Conservation (phyloP, 2,888 invertebrate genomes). For the Empis stercorea region DNA sequence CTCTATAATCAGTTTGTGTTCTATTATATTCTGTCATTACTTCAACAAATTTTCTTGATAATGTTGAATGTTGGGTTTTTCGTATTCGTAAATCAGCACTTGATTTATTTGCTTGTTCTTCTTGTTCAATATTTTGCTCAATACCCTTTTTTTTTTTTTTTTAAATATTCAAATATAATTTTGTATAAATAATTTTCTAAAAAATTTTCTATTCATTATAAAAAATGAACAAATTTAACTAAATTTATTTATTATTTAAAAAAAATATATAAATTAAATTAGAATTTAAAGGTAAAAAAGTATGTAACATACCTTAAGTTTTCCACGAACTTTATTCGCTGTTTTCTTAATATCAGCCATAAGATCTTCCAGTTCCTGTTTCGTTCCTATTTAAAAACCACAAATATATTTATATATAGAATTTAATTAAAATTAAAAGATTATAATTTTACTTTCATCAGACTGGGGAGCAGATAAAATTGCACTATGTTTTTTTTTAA, state of each 20-base stretch:
- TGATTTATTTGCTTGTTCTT: constrained; percentile 92
- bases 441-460: constrained; percentile 80
- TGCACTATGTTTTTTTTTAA: constrained; percentile 99
- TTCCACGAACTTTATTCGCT: constrained; percentile 97
- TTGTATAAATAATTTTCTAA: not conserved
- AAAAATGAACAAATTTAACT: too few relatives aligned
- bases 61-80: constrained; percentile 94
- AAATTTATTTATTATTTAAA: too few relatives aligned
- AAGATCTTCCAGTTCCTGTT: constrained; percentile 96
- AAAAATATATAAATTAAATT: too few relatives aligned
- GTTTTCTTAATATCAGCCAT: constrained; percentile 99
- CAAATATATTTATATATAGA: too few relatives aligned
- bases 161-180: constrained; percentile 10
- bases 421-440: too few relatives aligned
- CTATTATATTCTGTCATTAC: constrained; percentile 99
- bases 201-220: too few relatives aligned
- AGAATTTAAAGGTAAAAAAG: too few relatives aligned
- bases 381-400: constrained; percentile 47
- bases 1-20: constrained; percentile 96
- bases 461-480: constrained; percentile 97
- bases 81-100: constrained; percentile 94
- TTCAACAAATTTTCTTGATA: constrained; percentile 95
- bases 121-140: constrained; percentile 97
- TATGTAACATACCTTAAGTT: constrained; percentile 82
- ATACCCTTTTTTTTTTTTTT: constrained; percentile 51